Evolutionary conservation across 1,140 invertebrate species (phyloP).

Genomic region (Nixonia krombeini): DNA sequence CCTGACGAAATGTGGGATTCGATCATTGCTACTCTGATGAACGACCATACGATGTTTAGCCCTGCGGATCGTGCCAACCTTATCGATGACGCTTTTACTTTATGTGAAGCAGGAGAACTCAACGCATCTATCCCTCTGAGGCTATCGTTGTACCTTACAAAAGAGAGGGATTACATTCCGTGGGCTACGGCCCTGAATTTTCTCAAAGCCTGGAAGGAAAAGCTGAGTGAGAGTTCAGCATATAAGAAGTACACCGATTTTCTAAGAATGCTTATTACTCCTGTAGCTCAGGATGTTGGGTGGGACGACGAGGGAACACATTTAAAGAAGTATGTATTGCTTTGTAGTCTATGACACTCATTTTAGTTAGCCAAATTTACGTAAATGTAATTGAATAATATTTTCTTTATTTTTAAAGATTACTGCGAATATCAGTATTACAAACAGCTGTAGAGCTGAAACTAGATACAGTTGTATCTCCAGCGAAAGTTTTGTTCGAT

Average conservation of each 20-base stretch:
- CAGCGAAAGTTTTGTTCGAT: constrained; percentile 76
- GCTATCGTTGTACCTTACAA: constrained; percentile 79
- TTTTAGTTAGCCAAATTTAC: too few relatives aligned
- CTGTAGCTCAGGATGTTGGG: constrained; percentile 76
- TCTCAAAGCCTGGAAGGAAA: constrained; percentile 78
- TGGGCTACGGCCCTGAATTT: constrained; percentile 82
- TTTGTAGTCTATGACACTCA: too few relatives aligned
- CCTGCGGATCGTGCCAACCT: constrained; percentile 82
- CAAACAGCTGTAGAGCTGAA: constrained; percentile 76
- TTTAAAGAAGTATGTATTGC: constrained; percentile 75
- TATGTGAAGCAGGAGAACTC: constrained; percentile 81
- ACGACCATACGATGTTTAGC: constrained; percentile 79
- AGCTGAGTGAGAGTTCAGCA: constrained; percentile 77
- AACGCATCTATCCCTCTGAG: constrained; percentile 79
- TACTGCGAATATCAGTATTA: constrained; percentile 74
- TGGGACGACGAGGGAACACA: constrained; percentile 80
- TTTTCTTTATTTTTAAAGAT: constrained; percentile 59
- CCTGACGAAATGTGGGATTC: constrained; percentile 82
- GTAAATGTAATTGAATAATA: too few relatives aligned
- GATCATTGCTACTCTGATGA: constrained; percentile 79
- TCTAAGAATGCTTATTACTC: constrained; percentile 74
- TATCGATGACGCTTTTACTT: constrained; percentile 83
- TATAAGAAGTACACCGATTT: constrained; percentile 78
- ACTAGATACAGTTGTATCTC: constrained; percentile 75
- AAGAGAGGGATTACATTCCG: constrained; percentile 82